Evolutionary conservation across 2,113 vertebrate genomes (phyloP), one percentile per base, ranked within the genome.

Genomic region (Halichoeres trimaculatus): DNA sequence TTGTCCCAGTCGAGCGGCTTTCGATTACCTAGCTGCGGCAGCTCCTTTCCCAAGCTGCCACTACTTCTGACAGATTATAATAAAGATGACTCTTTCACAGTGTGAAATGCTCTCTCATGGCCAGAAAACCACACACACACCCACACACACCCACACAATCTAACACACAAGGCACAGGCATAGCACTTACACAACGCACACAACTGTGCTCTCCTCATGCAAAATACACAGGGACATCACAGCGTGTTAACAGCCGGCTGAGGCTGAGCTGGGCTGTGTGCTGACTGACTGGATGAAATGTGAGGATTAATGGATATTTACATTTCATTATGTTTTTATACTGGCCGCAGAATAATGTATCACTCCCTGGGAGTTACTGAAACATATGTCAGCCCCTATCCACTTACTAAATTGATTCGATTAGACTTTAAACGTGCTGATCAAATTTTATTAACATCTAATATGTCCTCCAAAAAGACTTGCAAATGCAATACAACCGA

Each of bases 221-320:
- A 86, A 76, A 80, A 78, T 68, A 82, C 78, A 83, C 83, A 81
- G 61, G 52, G 73, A 75, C 84, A 82, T 78, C 83, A 70, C 74
- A 70, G 5, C 30, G 38, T 50, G 64, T 78, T 87, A 95, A 92
- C 95, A 96, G 95, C 95, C 94, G 95, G 94, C 94, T 92, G 90
- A 87, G 94, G 89, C 93, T 85, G 75, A 82, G 82, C 81, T 5
- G 59, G 40, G 59, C 64, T 85, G 64, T 35, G 88, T 43, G 89
- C 86, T 96, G 95, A 96, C 93, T 95, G 95, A 96, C 95, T 95
- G 94, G 93, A 92, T 94, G 95, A 96, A 96, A 96, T 93, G 93
- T 90, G 94, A 96, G 95, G 95, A 96, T 97, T 97, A 97, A 99
- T 98, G 96, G 95, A 95, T 96, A 98, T 98, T 99, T 98, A 96